Evolutionary conservation across 2,797 vertebrate species (phyloP).

Genomic region (Pangasius mekongensis): DNA sequence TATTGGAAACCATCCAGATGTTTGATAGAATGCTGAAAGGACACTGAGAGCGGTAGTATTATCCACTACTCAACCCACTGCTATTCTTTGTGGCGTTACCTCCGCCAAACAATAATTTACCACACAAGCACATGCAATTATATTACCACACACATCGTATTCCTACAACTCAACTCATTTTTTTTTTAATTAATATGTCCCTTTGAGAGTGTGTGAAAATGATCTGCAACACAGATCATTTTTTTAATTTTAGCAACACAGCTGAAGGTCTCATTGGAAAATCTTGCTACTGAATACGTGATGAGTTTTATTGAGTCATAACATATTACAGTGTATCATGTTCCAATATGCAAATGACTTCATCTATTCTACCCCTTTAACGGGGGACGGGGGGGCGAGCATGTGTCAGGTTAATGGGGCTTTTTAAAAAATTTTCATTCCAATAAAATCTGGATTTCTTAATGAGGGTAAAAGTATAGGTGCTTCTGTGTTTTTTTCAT

Average conservation of each 20-base stretch:
- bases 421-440: background rate
- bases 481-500: background rate
- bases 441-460: background rate
- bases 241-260: background rate
- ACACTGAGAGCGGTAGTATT: background rate
- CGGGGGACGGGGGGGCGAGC: background rate
- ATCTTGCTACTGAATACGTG: background rate
- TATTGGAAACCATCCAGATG: slow-evolving; percentile 7
- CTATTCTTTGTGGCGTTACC: background rate
- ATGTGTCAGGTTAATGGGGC: background rate
- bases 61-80: background rate
- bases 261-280: background rate
- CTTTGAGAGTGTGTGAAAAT: background rate
- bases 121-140: background rate
- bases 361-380: background rate
- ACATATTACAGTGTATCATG: background rate
- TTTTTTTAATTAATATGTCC: background rate
- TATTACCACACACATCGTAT: background rate
- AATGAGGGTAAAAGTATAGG: background rate
- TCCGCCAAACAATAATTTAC: background rate
- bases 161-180: background rate
- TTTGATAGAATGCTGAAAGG: slow-evolving; percentile 11
- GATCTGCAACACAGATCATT: background rate
- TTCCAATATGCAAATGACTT: slow-evolving; percentile 11
- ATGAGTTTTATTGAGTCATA: slow-evolving; percentile 14